Evolutionary conservation across 2,888 invertebrate species (phyloP).

Genomic region (Plutella xylostella): DNA sequence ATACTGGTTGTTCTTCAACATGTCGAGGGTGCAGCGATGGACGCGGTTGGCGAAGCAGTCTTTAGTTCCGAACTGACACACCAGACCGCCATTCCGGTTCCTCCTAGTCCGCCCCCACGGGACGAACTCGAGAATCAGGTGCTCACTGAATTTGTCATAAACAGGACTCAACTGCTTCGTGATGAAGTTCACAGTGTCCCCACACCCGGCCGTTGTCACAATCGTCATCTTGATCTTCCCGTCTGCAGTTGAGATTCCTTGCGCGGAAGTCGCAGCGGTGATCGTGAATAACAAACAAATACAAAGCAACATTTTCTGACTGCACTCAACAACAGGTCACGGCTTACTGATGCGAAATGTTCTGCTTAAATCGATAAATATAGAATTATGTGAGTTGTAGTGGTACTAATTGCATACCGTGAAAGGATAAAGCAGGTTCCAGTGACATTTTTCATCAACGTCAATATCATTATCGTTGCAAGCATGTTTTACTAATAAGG

Average conservation of each 20-base stretch:
- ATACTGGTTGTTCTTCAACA: constrained; percentile 33
- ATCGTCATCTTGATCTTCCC: constrained; percentile 45
- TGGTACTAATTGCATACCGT: too few relatives aligned
- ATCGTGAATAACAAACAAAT: too few relatives aligned
- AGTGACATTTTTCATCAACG: too few relatives aligned
- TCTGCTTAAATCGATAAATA: too few relatives aligned
- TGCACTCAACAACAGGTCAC: too few relatives aligned
- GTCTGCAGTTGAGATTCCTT: constrained; percentile 34
- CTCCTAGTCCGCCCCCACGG: constrained; percentile 51
- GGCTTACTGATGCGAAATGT: too few relatives aligned
- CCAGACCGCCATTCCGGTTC: constrained; percentile 26
- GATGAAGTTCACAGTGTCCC: constrained; percentile 41
- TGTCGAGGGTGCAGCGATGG: constrained; percentile 44
- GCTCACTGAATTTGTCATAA: constrained; percentile 36
- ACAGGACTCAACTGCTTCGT: constrained; percentile 29
- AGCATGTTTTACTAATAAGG: too few relatives aligned
- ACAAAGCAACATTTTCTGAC: too few relatives aligned
- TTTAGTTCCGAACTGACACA: constrained; percentile 35
- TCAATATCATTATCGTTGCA: too few relatives aligned
- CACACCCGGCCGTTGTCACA: constrained; percentile 43
- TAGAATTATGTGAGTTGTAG: too few relatives aligned
- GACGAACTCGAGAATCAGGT: constrained; percentile 45
- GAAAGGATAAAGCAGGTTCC: too few relatives aligned
- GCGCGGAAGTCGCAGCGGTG: too few relatives aligned
- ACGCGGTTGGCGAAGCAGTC: constrained; percentile 56